Conservation (phyloP, 2,113 vertebrate species). For the Aphelocoma coerulescens region DNA sequence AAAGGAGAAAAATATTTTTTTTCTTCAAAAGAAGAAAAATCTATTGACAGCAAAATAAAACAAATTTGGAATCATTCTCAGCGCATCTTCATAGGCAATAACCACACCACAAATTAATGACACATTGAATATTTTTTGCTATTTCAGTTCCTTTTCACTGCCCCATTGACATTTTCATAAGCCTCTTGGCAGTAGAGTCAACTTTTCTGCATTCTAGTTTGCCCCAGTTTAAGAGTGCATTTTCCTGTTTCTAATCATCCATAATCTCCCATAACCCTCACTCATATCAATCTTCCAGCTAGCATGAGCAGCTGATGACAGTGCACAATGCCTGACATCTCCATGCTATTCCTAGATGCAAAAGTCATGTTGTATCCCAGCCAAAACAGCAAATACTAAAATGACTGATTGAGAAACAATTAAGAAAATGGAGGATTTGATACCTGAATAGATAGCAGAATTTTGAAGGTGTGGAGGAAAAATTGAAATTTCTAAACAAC, state of each 20-base stretch:
- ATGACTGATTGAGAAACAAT: neutral
- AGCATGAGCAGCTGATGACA: neutral
- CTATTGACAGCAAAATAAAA: neutral
- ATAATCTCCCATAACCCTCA: neutral
- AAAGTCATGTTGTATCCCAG: neutral
- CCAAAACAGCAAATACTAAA: neutral
- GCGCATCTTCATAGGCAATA: neutral
- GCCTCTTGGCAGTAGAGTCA: neutral
- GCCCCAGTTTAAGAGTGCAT: neutral
- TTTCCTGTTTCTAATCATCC: neutral
- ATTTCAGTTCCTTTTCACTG: neutral
- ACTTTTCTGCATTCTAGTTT: neutral
- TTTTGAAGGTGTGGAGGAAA: neutral
- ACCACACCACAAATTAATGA: neutral
- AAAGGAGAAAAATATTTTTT: neutral
- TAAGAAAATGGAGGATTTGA: neutral
- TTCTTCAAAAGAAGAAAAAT: neutral
- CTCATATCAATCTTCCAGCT: neutral
- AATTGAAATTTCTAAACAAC: neutral
- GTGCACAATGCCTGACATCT: neutral
- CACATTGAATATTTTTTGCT: neutral
- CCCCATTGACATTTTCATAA: neutral
- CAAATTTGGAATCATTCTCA: neutral
- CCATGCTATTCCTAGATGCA: neutral
- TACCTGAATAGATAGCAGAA: neutral